Percentiles rank a stretch among this genome's conserved stretches.
These are phyloP conservation scores for Pampusana beccarii DNA, from an alignment of 2,113 vertebrate species.

Conservation along the genomic window DNA sequence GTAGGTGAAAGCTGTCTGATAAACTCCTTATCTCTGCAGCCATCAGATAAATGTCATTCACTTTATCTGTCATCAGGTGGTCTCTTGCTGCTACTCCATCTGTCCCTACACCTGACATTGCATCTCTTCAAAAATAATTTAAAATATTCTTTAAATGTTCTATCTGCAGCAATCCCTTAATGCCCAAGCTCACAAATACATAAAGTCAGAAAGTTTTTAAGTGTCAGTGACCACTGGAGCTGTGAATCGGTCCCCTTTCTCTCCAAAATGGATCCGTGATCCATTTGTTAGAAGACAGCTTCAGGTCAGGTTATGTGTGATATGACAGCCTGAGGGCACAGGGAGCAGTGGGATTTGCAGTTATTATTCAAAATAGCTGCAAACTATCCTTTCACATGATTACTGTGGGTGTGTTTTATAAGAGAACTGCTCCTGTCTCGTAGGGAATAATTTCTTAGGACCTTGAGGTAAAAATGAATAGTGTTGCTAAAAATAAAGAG, in stretches of 20 bases:
- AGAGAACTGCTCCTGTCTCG: background rate
- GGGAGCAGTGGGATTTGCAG: background rate
- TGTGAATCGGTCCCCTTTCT: background rate
- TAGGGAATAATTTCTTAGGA: background rate
- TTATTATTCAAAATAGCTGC: slow-evolving; percentile 1
- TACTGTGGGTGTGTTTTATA: background rate
- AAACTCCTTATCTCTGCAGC: background rate
- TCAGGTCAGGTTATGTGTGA: background rate
- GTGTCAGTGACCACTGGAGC: background rate
- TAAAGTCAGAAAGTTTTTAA: background rate
- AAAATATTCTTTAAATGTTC: background rate
- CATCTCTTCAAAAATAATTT: background rate
- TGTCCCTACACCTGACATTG: background rate
- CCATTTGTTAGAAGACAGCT: background rate
- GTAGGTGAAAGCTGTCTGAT: background rate
- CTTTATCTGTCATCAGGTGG: background rate
- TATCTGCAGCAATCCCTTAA: background rate
- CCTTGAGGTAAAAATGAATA: background rate
- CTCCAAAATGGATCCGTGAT: background rate
- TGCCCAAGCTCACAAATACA: background rate
- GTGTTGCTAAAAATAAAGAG: background rate
- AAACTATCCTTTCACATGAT: background rate
- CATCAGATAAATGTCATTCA: background rate
- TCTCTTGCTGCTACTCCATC: slow-evolving; percentile 24
- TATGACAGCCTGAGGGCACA: background rate